Conservation (phyloP, 2,797 vertebrate species). For the Gobio occitaniae region DNA sequence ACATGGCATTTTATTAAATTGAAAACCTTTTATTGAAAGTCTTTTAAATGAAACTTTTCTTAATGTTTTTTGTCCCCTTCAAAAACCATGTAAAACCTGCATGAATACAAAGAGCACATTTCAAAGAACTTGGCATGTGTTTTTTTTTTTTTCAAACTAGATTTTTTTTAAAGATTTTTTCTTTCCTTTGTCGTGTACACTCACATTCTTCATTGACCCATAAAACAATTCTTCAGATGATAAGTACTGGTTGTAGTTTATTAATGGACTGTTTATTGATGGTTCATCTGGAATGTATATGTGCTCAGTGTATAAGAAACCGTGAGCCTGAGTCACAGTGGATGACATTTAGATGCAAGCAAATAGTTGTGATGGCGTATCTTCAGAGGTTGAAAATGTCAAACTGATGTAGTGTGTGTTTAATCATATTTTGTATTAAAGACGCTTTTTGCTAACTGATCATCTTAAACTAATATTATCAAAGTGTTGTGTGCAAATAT, state of each 20-base stretch:
- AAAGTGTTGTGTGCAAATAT: not conserved
- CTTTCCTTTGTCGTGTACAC: not conserved
- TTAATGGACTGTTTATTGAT: conserved; percentile 1
- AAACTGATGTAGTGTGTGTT: not conserved
- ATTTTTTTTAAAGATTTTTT: not conserved
- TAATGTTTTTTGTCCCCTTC: not conserved
- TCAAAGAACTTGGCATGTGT: not conserved
- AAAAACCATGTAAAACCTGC: not conserved
- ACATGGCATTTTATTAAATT: not conserved
- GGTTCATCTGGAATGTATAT: not conserved
- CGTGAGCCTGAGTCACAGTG: not conserved
- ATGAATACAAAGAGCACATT: not conserved
- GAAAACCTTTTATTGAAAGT: not conserved
- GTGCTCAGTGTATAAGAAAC: not conserved
- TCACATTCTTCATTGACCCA: not conserved
- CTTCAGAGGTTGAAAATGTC: not conserved
- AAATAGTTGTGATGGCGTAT: not conserved
- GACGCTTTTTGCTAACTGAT: not conserved
- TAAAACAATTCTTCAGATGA: not conserved
- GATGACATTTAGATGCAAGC: not conserved
- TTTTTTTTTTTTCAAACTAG: not conserved
- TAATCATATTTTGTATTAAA: conserved; percentile 7
- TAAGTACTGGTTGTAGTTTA: not conserved
- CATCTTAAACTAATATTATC: not conserved
- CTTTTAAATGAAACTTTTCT: not conserved